phyloP scores from a whole-genome alignment of 2,888 invertebrate genomes.

The Platypus cylindrus region DNA sequence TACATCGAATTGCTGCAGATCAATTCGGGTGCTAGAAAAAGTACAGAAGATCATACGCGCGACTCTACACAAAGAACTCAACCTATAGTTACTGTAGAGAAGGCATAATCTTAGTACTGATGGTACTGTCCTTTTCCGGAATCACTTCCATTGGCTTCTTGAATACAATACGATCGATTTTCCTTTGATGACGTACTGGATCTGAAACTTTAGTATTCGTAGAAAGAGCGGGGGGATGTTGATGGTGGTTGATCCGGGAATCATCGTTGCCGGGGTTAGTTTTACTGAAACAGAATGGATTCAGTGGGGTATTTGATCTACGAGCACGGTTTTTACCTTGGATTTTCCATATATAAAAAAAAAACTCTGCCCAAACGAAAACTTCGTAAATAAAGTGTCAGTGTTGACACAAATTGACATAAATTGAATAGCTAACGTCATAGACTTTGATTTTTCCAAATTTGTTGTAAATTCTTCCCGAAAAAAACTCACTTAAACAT shows the following conservation, averaged over 20 bases:
- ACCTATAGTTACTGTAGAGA: conserved; percentile 18
- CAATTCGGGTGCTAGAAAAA: conserved; percentile 17
- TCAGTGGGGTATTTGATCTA: too few relatives aligned
- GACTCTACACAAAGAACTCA: conserved; percentile 4
- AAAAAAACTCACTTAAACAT: conserved; percentile 9
- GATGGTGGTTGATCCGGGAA: too few relatives aligned
- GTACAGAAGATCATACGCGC: too few relatives aligned
- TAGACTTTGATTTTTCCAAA: conserved; percentile 3
- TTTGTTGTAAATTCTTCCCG: conserved; percentile 2
- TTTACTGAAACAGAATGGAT: too few relatives aligned
- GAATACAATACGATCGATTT: conserved; percentile 10
- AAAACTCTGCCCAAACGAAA: too few relatives aligned
- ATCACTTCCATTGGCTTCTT: conserved; percentile 13
- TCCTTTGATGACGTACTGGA: conserved; percentile 17
- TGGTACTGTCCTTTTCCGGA: conserved; percentile 15
- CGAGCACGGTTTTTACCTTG: too few relatives aligned
- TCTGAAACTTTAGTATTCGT: conserved; percentile 13
- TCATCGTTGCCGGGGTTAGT: too few relatives aligned
- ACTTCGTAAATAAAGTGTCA: too few relatives aligned
- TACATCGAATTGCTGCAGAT: conserved; percentile 13
- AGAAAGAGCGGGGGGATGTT: too few relatives aligned
- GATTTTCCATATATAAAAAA: conserved; percentile 11
- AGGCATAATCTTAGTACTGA: conserved; percentile 18
- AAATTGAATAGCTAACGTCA: too few relatives aligned
- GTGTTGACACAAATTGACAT: too few relatives aligned